These are phyloP conservation scores for Netta rufina DNA, from an alignment of 2,797 vertebrate species.

Conservation along the genomic window DNA sequence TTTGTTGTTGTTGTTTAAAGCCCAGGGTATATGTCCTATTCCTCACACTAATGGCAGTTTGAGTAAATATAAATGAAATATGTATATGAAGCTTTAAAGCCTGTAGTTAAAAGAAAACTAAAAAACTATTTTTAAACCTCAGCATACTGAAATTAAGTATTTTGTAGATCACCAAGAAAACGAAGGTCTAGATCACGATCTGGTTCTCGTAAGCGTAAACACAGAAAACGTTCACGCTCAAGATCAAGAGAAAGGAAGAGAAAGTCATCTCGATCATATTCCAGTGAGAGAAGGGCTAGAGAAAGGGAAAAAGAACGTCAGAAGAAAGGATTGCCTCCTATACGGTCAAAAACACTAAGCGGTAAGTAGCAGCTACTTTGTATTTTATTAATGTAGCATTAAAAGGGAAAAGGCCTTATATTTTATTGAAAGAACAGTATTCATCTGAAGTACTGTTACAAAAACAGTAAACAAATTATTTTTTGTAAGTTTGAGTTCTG, in stretches of 20 bases:
- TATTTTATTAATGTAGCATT: background rate
- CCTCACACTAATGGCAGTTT: background rate
- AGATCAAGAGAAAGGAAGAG: slow-evolving; percentile 96
- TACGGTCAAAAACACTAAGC: slow-evolving; percentile 94
- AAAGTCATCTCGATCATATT: slow-evolving; percentile 95
- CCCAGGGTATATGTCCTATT: background rate
- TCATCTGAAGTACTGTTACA: background rate
- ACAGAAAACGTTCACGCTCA: slow-evolving; percentile 93
- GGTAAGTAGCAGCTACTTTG: slow-evolving; percentile 75
- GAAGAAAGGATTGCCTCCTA: slow-evolving; percentile 95
- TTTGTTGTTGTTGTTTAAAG: background rate
- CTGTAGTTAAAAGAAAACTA: background rate
- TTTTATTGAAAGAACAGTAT: background rate
- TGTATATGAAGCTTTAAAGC: background rate
- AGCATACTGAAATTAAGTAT: slow-evolving; percentile 39
- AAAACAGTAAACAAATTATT: background rate
- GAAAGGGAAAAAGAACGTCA: slow-evolving; percentile 96
- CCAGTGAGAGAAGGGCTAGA: slow-evolving; percentile 92
- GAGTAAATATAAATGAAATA: background rate
- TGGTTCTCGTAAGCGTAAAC: slow-evolving; percentile 94
- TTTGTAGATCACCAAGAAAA: slow-evolving; percentile 92
- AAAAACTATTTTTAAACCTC: background rate
- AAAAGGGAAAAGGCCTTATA: background rate
- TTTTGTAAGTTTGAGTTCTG: background rate
- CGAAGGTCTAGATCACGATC: slow-evolving; percentile 95